Conservation (phyloP, 2,113 vertebrate species). For the Sturnira hondurensis region DNA sequence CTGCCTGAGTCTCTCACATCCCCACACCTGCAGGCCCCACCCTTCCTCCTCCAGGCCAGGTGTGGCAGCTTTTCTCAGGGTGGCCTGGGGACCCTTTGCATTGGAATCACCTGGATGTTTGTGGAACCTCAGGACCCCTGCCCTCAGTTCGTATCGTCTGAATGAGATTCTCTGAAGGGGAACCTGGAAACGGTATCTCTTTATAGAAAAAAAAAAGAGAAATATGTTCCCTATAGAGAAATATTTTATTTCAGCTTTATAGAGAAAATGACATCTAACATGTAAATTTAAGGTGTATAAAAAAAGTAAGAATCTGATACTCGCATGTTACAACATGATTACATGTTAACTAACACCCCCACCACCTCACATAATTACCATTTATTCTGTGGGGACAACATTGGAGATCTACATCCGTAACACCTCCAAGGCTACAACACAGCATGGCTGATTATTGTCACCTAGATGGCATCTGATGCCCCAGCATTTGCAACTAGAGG, state of each 20-base stretch:
- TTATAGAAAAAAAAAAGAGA: too few relatives aligned
- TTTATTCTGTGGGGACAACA: neutral
- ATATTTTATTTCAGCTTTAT: neutral
- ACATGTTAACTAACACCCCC: neutral
- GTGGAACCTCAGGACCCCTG: neutral
- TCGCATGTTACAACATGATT: neutral
- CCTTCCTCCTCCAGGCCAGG: neutral
- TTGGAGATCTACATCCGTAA: neutral
- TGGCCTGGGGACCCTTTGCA: too few relatives aligned
- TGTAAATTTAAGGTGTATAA: neutral
- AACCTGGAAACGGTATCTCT: neutral
- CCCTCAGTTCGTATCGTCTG: neutral
- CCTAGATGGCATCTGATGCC: neutral
- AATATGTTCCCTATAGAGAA: too few relatives aligned
- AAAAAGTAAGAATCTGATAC: neutral
- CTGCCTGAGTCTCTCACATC: neutral
- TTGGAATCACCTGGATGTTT: neutral
- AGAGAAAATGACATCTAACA: neutral
- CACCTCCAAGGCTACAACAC: neutral
- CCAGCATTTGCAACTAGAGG: neutral
- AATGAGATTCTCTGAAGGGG: neutral
- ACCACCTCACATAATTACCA: neutral
- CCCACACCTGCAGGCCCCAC: accelerated
- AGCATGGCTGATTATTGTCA: neutral
- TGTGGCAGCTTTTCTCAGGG: too few relatives aligned